Conservation (phyloP, 2,797 vertebrate genomes). For the Huso huso region DNA sequence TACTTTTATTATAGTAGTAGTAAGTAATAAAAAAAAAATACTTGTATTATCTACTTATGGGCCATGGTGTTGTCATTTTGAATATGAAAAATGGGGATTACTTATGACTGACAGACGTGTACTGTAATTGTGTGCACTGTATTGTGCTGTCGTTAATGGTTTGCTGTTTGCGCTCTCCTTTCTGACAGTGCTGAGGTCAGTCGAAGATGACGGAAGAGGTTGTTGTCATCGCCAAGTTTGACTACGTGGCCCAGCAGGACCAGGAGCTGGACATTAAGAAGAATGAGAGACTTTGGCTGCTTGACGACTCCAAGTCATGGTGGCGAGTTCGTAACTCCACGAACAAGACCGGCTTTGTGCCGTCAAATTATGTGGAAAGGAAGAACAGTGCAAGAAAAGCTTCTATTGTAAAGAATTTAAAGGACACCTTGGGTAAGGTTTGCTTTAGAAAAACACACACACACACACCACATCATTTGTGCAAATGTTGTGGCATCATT, state of each 20-base stretch:
- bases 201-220: conserved; percentile 89
- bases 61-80: too few relatives aligned
- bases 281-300: conserved; percentile 83
- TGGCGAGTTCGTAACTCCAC: conserved; percentile 83
- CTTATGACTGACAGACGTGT: too few relatives aligned
- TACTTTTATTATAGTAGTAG: too few relatives aligned
- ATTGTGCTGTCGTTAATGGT: too few relatives aligned
- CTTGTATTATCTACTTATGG: too few relatives aligned
- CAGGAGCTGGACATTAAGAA: conserved; percentile 91
- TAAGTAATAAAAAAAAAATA: too few relatives aligned
- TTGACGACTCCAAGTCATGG: conserved; percentile 89
- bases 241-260: conserved; percentile 89
- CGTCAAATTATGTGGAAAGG: conserved; percentile 86
- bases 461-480: too few relatives aligned
- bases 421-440: conserved; percentile 78
- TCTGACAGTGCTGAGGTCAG: conserved; percentile 47
- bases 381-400: conserved; percentile 87
- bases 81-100: too few relatives aligned
- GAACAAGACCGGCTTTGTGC: conserved; percentile 87
- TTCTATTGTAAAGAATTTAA: conserved; percentile 85
- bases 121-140: too few relatives aligned
- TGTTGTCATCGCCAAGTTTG: conserved; percentile 86
- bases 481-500: too few relatives aligned
- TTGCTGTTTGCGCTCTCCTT: too few relatives aligned
- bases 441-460: too few relatives aligned